Conservation (phyloP, 1,140 invertebrate genomes). For the Aphis gossypii region DNA sequence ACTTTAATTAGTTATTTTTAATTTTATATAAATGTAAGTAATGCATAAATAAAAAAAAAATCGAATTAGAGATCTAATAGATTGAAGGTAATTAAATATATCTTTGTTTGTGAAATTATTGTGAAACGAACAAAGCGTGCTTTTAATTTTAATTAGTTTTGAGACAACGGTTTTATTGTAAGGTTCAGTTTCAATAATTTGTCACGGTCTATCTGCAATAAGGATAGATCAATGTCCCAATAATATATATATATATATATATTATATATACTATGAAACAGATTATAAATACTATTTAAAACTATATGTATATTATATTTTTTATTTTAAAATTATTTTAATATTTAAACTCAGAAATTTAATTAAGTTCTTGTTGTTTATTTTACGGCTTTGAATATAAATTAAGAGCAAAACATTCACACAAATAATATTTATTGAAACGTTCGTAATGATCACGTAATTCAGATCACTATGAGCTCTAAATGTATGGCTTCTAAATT, state of each 20-base stretch:
- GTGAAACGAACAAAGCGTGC: background rate
- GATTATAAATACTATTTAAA: background rate
- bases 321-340: background rate
- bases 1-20: background rate
- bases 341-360: background rate
- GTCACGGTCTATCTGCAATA: background rate
- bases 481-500: background rate
- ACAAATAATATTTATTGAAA: background rate
- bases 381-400: background rate
- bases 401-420: background rate
- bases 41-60: background rate
- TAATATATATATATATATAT: background rate
- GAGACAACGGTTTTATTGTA: background rate
- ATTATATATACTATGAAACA: too few species aligned
- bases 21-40: background rate
- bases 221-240: background rate
- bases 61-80: background rate
- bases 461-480: background rate
- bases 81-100: background rate
- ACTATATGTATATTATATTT: background rate
- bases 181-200: background rate
- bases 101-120: slow-evolving; percentile 1
- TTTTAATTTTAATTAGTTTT: slow-evolving; percentile 10
- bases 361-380: background rate
- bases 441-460: background rate